Percentiles rank a stretch among this genome's conserved stretches.
These are phyloP conservation scores for Sandelia bainsii DNA, from an alignment of 2,797 vertebrate genomes.

Conservation along the genomic window DNA sequence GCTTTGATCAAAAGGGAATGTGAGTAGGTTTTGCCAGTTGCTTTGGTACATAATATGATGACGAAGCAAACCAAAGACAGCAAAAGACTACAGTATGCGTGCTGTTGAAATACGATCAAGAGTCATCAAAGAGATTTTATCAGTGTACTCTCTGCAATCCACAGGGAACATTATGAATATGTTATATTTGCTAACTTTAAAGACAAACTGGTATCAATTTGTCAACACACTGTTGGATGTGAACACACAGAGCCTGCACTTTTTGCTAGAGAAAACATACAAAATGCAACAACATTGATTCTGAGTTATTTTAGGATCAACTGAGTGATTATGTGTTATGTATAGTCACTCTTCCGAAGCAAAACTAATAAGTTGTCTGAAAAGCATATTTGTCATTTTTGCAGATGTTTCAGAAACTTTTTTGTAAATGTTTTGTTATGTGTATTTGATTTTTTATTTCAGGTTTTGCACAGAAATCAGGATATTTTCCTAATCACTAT, in stretches of 20 bases:
- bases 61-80: slow-evolving; percentile 23
- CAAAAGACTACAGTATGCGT: slow-evolving; percentile 25
- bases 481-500: too few species aligned
- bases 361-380: too few species aligned
- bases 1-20: slow-evolving; percentile 62
- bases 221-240: slow-evolving; percentile 37
- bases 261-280: background rate
- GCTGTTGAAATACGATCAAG: slow-evolving; percentile 34
- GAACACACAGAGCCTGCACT: slow-evolving; percentile 2
- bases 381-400: too few species aligned
- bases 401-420: too few species aligned
- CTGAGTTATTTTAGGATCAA: too few species aligned
- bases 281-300: too few species aligned
- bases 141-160: background rate
- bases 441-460: too few species aligned
- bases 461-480: too few species aligned
- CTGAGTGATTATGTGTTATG: too few species aligned
- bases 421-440: too few species aligned
- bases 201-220: slow-evolving; percentile 38
- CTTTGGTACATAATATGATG: slow-evolving; percentile 30
- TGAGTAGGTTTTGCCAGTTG: slow-evolving; percentile 32
- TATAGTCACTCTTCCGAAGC: too few species aligned
- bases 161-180: slow-evolving; percentile 20
- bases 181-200: slow-evolving; percentile 42
- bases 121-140: slow-evolving; percentile 44